These are phyloP conservation scores for Paradoxurus hermaphroditus DNA, from an alignment of 2,113 vertebrate species.

Conservation along the genomic window DNA sequence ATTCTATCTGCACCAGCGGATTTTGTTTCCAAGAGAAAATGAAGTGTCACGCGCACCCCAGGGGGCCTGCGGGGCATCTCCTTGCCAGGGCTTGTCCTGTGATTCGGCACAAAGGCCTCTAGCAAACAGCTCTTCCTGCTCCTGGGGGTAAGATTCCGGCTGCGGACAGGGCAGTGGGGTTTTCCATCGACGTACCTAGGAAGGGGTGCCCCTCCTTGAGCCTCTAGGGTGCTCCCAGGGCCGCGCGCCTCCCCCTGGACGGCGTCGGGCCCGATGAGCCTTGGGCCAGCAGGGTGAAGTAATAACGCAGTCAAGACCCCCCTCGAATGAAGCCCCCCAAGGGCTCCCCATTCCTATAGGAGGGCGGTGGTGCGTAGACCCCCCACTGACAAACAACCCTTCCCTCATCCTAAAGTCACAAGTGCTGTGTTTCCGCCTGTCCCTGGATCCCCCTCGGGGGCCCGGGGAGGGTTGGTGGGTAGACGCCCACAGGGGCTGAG, in stretches of 20 bases:
- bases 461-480: rapidly evolving
- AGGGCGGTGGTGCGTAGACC: too few relatives aligned
- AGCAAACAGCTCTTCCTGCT: not conserved
- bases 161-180: too few relatives aligned
- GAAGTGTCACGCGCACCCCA: not conserved
- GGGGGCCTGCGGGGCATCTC: rapidly evolving
- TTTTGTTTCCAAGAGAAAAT: not conserved
- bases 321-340: not conserved
- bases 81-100: rapidly evolving
- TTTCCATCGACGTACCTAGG: not conserved
- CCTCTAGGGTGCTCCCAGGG: not conserved
- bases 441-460: not conserved
- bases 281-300: not conserved
- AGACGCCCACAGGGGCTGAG: rapidly evolving
- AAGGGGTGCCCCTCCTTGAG: not conserved
- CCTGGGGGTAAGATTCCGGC: not conserved
- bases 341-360: not conserved
- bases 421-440: rapidly evolving
- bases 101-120: rapidly evolving
- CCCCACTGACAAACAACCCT: rapidly evolving
- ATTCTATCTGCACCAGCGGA: not conserved
- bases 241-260: not conserved
- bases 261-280: not conserved
- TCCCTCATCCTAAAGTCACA: not conserved
- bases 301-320: not conserved